Evolutionary conservation across 2,797 vertebrate species (phyloP).

Genomic region (Melanotaenia nigrans): DNA sequence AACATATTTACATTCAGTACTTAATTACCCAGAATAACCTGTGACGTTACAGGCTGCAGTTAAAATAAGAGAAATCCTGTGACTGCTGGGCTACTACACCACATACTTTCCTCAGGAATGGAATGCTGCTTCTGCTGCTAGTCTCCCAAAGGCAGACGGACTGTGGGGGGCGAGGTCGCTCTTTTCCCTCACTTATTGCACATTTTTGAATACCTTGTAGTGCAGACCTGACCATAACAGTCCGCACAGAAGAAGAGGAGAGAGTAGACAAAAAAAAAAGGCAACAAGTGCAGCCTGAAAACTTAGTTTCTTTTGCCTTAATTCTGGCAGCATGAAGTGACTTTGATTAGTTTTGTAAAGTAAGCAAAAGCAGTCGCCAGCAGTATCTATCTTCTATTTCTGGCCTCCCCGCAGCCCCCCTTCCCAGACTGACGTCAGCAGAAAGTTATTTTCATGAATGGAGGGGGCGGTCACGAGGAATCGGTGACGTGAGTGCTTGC

Average conservation of each 20-base stretch:
- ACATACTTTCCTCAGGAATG: conserved; percentile 77
- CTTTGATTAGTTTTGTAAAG: conserved; percentile 70
- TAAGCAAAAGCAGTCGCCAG: conserved; percentile 73
- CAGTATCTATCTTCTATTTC: conserved; percentile 83
- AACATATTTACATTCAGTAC: conserved; percentile 54
- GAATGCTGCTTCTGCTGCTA: conserved; percentile 63
- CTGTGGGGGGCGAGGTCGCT: conserved; percentile 39
- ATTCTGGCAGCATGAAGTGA: conserved; percentile 17
- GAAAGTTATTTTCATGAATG: conserved; percentile 92
- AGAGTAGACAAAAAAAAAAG: not conserved
- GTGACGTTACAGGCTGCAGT: conserved; percentile 58
- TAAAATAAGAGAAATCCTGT: conserved; percentile 76
- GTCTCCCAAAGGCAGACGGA: conserved; percentile 40
- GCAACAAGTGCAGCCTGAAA: conserved; percentile 4
- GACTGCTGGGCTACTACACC: conserved; percentile 74
- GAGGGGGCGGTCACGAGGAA: conserved; percentile 89
- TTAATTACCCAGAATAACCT: conserved; percentile 74
- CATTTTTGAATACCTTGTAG: conserved; percentile 58
- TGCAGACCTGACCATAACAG: conserved; percentile 28
- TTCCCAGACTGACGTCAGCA: conserved; percentile 85
- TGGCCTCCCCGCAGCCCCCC: conserved; percentile 61
- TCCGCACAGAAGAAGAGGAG: not conserved
- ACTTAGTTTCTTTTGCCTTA: not conserved
- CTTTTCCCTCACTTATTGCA: conserved; percentile 56
- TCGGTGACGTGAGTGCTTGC: conserved; percentile 85